Conservation (phyloP, 1,140 invertebrate species). For the Lineus longissimus region DNA sequence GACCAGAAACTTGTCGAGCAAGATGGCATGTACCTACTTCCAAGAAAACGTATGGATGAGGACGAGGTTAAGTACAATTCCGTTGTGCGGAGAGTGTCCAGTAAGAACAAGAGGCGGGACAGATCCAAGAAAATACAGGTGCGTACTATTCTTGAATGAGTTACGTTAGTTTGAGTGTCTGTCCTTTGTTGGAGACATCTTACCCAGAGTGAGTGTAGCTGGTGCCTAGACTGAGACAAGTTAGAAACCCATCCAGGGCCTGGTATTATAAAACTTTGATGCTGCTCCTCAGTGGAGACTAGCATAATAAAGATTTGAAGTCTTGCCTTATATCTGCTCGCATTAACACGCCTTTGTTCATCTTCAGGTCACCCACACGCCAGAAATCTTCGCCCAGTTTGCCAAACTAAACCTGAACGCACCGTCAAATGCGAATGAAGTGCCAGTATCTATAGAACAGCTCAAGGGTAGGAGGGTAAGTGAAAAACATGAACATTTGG, state of each 20-base stretch:
- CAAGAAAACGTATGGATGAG: constrained; percentile 34
- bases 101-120: constrained; percentile 23
- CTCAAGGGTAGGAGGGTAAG: constrained; percentile 38
- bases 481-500: background rate
- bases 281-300: background rate
- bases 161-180: background rate
- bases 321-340: background rate
- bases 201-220: background rate
- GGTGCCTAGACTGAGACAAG: background rate
- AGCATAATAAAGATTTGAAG: background rate
- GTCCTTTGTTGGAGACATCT: background rate
- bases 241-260: background rate
- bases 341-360: constrained; percentile 26
- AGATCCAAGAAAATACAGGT: constrained; percentile 15
- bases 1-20: constrained; percentile 32
- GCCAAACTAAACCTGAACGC: constrained; percentile 36
- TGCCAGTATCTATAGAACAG: constrained; percentile 37
- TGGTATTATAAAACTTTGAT: background rate
- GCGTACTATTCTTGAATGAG: background rate
- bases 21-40: constrained; percentile 39
- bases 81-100: constrained; percentile 14
- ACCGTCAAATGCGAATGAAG: constrained; percentile 35
- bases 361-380: constrained; percentile 41
- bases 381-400: constrained; percentile 47
- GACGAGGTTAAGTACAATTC: constrained; percentile 12